phyloP scores from a whole-genome alignment of 1,140 invertebrate genomes.

The Polypedilum vanderplanki region DNA sequence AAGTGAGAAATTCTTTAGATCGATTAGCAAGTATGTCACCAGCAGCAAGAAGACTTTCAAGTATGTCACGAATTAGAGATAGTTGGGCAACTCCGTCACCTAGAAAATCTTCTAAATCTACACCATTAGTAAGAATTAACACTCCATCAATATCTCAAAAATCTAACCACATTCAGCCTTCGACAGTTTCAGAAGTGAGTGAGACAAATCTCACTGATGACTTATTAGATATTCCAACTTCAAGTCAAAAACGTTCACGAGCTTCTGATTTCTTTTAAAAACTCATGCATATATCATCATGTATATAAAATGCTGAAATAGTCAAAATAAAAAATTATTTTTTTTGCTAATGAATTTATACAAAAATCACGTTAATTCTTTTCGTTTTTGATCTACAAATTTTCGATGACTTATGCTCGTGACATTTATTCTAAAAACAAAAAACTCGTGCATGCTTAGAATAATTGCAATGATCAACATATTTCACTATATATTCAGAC shows the following conservation, averaged over 20 bases:
- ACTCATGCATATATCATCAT: too few relatives aligned
- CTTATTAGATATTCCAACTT: slow-evolving; percentile 65
- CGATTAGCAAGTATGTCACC: slow-evolving; percentile 87
- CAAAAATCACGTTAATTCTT: neutral
- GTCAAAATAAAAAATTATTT: neutral
- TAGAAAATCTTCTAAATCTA: slow-evolving; percentile 43
- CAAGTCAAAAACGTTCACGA: slow-evolving; percentile 49
- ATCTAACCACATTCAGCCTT: slow-evolving; percentile 32
- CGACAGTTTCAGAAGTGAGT: slow-evolving; percentile 34
- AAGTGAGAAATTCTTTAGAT: slow-evolving; percentile 58
- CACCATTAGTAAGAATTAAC: slow-evolving; percentile 40
- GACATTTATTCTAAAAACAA: neutral
- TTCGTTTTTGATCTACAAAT: neutral
- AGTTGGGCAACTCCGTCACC: slow-evolving; percentile 45
- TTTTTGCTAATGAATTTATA: neutral
- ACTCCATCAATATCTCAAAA: slow-evolving; percentile 39
- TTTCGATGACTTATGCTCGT: neutral
- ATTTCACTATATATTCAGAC: neutral
- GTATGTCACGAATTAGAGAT: slow-evolving; percentile 46
- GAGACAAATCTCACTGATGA: slow-evolving; percentile 60
- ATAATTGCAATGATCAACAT: slow-evolving; percentile 7
- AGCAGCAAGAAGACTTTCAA: slow-evolving; percentile 78
- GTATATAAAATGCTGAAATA: neutral
- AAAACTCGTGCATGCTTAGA: neutral
- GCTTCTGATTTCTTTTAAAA: slow-evolving; percentile 57